Evolutionary conservation across 2,797 vertebrate species (phyloP).

Genomic region (Nannoperca australis): DNA sequence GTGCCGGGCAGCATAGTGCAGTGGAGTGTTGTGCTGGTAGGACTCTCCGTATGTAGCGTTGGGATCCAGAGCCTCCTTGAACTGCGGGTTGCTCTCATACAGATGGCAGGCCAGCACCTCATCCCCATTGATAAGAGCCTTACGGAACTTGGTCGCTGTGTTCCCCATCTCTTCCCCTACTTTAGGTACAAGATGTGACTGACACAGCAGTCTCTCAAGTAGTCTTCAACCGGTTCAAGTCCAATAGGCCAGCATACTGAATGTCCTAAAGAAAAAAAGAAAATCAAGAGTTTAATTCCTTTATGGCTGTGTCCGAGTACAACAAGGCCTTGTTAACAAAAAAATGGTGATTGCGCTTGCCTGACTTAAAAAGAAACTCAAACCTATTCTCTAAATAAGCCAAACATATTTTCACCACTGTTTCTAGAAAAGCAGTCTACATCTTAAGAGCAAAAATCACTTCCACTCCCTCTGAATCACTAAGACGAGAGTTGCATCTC

Average conservation of each 20-base stretch:
- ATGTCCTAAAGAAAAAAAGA: constrained; percentile 78
- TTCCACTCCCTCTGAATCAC: constrained; percentile 35
- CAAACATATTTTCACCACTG: constrained; percentile 21
- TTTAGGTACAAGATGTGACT: constrained; percentile 52
- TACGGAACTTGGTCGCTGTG: constrained; percentile 98
- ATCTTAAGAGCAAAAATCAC: constrained; percentile 18
- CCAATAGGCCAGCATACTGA: constrained; percentile 84
- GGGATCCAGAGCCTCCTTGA: constrained; percentile 98
- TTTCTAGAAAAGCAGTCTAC: constrained; percentile 17
- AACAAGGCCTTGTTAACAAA: constrained; percentile 23
- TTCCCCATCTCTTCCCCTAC: constrained; percentile 92
- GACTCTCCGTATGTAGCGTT: constrained; percentile 98
- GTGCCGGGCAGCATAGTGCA: constrained; percentile 97
- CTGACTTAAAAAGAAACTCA: background rate
- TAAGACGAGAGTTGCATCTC: constrained; percentile 49
- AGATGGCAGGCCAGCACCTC: constrained; percentile 96
- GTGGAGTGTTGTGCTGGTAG: constrained; percentile 98
- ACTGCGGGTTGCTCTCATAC: constrained; percentile 96
- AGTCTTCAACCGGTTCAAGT: constrained; percentile 82
- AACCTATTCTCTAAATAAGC: background rate
- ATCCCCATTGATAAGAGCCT: constrained; percentile 97
- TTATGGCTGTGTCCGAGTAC: constrained; percentile 11
- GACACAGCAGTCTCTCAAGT: constrained; percentile 68
- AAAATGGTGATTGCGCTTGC: constrained; percentile 4
- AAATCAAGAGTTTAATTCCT: constrained; percentile 34